phyloP scores from a whole-genome alignment of 2,888 invertebrate species.

The Pyrocoelia pectoralis region DNA sequence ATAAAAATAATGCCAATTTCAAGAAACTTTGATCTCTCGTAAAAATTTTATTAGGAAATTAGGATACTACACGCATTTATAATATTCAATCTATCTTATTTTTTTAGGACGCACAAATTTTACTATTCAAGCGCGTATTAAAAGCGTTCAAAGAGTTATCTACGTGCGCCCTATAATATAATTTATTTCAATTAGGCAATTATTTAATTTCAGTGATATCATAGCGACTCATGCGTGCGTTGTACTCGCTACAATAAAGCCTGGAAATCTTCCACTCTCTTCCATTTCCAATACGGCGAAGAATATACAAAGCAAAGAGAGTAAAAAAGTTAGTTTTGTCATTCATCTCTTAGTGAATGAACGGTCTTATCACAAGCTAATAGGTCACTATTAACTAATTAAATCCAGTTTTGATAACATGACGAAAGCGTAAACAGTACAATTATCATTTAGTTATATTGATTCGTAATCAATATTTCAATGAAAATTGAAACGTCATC shows the following conservation, averaged over 20 bases:
- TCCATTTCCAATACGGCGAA: neutral
- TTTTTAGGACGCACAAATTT: conserved; percentile 24
- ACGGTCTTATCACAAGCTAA: neutral
- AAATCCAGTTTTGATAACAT: conserved; percentile 2
- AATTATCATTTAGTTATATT: neutral
- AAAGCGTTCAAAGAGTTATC: conserved; percentile 10
- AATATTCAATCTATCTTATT: neutral
- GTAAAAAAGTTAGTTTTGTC: neutral
- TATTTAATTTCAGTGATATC: conserved; percentile 11
- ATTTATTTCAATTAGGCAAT: conserved; percentile 27
- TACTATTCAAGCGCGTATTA: neutral
- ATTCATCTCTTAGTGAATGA: neutral
- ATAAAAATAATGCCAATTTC: conserved; percentile 26
- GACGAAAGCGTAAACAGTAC: conserved; percentile 2
- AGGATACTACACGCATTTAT: conserved; percentile 14
- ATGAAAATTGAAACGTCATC: neutral
- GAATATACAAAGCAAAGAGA: neutral
- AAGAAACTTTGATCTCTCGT: conserved; percentile 26
- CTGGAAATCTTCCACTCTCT: conserved; percentile 5
- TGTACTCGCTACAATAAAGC: neutral
- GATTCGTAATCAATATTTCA: neutral
- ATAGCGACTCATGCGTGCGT: conserved; percentile 1
- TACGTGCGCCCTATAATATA: conserved; percentile 8
- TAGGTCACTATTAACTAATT: conserved; percentile 5
- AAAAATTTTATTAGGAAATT: conserved; percentile 17